Conservation (phyloP, 2,888 invertebrate genomes). For the Drosophila leonis region DNA sequence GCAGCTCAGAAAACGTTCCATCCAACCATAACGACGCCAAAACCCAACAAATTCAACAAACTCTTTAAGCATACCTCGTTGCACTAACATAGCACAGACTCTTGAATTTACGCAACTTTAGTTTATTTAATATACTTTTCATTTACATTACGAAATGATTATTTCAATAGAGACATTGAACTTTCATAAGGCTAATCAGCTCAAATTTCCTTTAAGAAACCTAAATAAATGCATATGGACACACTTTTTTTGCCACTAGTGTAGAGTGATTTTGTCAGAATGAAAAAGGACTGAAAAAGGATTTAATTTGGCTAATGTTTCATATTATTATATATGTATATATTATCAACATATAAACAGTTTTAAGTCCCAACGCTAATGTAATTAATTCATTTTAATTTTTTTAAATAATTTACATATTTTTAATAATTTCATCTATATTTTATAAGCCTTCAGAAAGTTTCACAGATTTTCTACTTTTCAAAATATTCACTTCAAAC, state of each 20-base stretch:
- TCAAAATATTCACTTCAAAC: too few species aligned
- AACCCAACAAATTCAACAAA: background rate
- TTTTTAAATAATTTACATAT: too few species aligned
- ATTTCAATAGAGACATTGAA: too few species aligned
- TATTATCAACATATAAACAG: too few species aligned
- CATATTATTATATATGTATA: too few species aligned
- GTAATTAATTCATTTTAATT: too few species aligned
- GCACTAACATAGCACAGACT: background rate
- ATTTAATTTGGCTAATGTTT: background rate
- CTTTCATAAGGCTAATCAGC: too few species aligned
- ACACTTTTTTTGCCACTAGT: background rate
- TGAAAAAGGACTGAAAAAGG: background rate
- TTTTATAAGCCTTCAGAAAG: too few species aligned
- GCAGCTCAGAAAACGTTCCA: background rate
- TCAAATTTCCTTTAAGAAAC: background rate
- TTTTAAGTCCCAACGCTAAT: too few species aligned
- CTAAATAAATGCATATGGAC: background rate
- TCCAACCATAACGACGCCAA: constrained; percentile 6
- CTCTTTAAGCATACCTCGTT: background rate
- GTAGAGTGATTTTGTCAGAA: background rate
- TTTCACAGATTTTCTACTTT: too few species aligned
- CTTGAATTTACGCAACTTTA: background rate
- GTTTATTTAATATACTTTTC: background rate
- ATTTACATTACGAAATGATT: too few species aligned
- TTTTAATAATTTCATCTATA: too few species aligned